Percentiles rank a stretch among this genome's conserved stretches.
These are phyloP conservation scores for Nebria brevicollis DNA, from an alignment of 2,888 invertebrate species.

Conservation along the genomic window DNA sequence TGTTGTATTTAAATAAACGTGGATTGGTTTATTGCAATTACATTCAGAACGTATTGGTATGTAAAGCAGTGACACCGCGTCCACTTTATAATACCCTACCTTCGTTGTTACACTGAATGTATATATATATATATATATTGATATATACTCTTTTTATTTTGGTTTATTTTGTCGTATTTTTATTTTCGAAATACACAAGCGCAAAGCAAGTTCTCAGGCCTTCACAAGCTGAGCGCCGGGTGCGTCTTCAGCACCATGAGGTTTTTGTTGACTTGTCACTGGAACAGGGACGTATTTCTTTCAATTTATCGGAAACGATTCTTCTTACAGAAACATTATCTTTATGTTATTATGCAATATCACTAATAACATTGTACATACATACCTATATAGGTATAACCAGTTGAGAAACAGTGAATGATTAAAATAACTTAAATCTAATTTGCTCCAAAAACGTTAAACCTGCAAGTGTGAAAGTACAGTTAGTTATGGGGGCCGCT, in stretches of 20 bases:
- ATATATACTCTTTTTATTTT: conserved; percentile 1
- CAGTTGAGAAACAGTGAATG: too few relatives aligned
- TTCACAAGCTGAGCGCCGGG: conserved; percentile 1
- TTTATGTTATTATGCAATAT: too few relatives aligned
- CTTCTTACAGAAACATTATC: not conserved
- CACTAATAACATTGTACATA: too few relatives aligned
- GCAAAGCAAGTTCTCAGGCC: not conserved
- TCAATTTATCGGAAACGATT: not conserved
- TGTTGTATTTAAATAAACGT: conserved; percentile 33
- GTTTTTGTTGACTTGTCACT: not conserved
- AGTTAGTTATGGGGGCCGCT: too few relatives aligned
- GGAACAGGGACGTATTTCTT: not conserved
- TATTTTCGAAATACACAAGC: not conserved
- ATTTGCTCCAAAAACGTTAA: too few relatives aligned
- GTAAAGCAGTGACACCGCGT: conserved; percentile 43
- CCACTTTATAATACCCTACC: not conserved
- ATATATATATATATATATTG: not conserved
- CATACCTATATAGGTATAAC: too few relatives aligned
- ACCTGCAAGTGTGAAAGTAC: too few relatives aligned
- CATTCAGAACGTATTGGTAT: conserved; percentile 47
- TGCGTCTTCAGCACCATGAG: not conserved
- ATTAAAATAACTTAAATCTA: too few relatives aligned
- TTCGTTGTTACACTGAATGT: not conserved
- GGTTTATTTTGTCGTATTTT: not conserved
- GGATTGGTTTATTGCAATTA: conserved; percentile 46